Base-by-base conservation (phyloP, 2,797 vertebrate genomes). In the Apogon talboti region DNA sequence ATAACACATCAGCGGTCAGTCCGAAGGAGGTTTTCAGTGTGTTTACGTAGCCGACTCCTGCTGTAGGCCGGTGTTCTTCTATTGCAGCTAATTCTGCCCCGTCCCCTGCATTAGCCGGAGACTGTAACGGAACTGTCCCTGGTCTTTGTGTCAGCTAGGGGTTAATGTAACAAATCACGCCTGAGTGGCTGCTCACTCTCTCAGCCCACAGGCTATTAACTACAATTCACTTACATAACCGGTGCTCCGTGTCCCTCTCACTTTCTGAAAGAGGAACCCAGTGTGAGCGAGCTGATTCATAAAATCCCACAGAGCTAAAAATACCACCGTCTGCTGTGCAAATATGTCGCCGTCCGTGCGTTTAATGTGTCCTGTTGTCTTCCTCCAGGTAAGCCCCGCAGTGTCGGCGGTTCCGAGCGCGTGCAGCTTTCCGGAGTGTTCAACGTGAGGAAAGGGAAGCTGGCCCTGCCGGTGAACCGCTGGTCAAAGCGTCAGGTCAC, bases 371-470 rank as follows among this genome's bases (percentile, higher is more conserved):
- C 21, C n/a, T 18, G n/a, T 18, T 14, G 24, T 33, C 3, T 44
- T 24, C 11, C 48, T 1, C 1, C 71, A 99, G 98, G 98, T 84
- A 98, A 98, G 82, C 96, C 97, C 64, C 94, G 96, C 68, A 94
- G 94, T 65, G 92, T 90, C 48, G 94, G 95, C 37, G 95, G 94
- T 37, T 95, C 95, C 0, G 97, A 98, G 88, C 94, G 97, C 2
- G 95, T 98, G 90, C 98, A 99, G 91, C 96, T 99, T 68, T 96
- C 95, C 14, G 98, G 97, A 71, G 94, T 94, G 81, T 99, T 96
- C 87, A 98, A 96, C 54, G 97, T 99, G 82, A 93, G 97, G 49
- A 99, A 99, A 88, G 97, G 98, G 87, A 99, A 98, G 88, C 95
- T 99, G 94, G 96, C 97, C 75, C 90, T 99, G 86, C 97, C 97